Base-by-base conservation (phyloP, 2,888 invertebrate genomes). In the Muscina levida region DNA sequence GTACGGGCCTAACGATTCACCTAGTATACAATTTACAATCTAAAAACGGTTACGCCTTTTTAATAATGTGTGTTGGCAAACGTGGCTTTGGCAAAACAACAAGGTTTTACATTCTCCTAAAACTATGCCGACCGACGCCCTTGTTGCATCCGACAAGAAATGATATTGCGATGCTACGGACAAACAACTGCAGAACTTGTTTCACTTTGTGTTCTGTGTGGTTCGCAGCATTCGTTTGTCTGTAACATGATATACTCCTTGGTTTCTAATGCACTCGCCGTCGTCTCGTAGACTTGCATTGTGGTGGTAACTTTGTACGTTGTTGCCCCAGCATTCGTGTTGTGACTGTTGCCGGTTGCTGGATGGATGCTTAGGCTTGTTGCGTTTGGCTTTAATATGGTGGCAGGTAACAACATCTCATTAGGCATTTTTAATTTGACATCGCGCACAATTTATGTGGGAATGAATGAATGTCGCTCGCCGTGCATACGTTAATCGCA, bases 361-460 rank as follows among this genome's bases (percentile, higher is more conserved):
- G 59, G 51, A 22, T 19, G 22, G 24, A 53, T 24, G 53, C 53
- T 53, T 24, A 24, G 2, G 24, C 13, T 22, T 10, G 24, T 31
- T 31, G 53, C 53, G 22, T 24, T 22, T 24, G 22, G 72, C 62
- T 78, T 83, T 74, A 74, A 77, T 71, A 79, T 77, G 79, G 72
- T 72, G 79, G 77, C 82, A 79, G 79, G 66, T 70, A 82, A 78
- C 82, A 77, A 68, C 74, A 78, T 86, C 87, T 88, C 87, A 88
- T 88, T 87, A 88, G 87, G 85, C 84, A 85, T 85, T 87, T 88
- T 87, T 87, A 87, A 87, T 87, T 87, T 87, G 88, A 87, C 88
- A 87, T 85, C 86, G 84, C 85, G 83, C 85, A 86, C 86, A 87
- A 87, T 87, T 88, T 88, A 87, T 88, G 87, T 87, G 88, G 87